phyloP scores from a whole-genome alignment of 2,113 vertebrate genomes.

The Atrichornis clamosus region DNA sequence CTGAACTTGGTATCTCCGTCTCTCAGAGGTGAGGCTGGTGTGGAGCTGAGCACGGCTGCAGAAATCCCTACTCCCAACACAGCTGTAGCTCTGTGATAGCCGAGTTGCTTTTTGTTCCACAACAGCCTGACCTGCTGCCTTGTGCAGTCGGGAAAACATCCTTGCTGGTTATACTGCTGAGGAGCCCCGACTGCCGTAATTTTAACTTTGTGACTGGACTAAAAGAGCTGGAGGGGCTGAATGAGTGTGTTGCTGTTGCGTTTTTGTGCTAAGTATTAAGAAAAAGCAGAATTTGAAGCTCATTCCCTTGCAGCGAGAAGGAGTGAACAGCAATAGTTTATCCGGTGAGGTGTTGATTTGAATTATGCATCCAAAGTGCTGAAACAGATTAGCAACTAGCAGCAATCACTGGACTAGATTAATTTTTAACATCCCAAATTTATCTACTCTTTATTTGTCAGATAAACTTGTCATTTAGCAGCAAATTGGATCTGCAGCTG shows the following conservation, averaged over 20 bases:
- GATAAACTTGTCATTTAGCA: slow-evolving; percentile 2
- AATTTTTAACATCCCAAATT: not conserved
- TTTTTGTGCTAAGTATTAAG: not conserved
- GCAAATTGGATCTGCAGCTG: not conserved
- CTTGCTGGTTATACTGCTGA: accelerated
- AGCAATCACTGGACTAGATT: not conserved
- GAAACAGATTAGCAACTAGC: not conserved
- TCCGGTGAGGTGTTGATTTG: not conserved
- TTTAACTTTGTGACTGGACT: not conserved
- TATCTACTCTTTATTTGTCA: not conserved
- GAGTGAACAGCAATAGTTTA: not conserved
- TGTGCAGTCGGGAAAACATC: not conserved
- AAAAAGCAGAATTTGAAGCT: not conserved
- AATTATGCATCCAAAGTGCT: not conserved
- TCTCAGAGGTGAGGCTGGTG: not conserved
- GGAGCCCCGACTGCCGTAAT: not conserved
- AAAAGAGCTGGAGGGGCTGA: not conserved
- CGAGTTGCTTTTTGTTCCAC: not conserved
- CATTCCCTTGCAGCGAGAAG: not conserved
- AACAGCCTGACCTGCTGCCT: not conserved
- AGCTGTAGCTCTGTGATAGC: not conserved
- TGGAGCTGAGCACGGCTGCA: not conserved
- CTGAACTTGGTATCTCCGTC: not conserved
- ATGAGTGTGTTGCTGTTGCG: not conserved
- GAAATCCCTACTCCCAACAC: not conserved